Percentiles rank a stretch among this genome's conserved stretches.
phyloP scores from a whole-genome alignment of 2,888 invertebrate genomes.

The Podabrus alpinus region DNA sequence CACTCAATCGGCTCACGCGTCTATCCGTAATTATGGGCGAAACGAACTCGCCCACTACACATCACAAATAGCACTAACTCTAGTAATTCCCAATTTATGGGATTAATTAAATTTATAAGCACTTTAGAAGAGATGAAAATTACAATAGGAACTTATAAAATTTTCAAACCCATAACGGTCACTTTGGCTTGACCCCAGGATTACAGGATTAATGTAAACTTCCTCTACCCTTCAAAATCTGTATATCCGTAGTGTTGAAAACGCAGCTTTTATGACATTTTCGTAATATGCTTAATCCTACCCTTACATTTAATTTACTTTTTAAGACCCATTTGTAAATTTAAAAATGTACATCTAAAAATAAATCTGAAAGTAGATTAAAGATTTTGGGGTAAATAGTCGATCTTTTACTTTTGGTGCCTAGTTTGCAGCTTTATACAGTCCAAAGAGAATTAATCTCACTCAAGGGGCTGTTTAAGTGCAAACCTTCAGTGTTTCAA shows the following conservation, averaged over 20 bases:
- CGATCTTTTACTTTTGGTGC: background rate
- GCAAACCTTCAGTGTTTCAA: constrained; percentile 14
- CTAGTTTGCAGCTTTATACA: constrained; percentile 8
- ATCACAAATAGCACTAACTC: no score
- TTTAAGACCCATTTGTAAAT: background rate
- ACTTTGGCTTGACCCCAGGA: background rate
- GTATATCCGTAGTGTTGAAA: background rate
- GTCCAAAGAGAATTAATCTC: constrained; percentile 17
- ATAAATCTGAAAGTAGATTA: background rate
- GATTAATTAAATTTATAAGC: no score
- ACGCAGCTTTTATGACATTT: background rate
- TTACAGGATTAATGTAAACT: background rate
- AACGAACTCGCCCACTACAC: no score
- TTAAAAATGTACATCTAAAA: background rate
- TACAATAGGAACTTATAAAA: no score
- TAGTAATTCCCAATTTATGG: no score
- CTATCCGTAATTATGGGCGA: no score
- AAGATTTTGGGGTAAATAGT: background rate
- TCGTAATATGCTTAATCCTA: background rate
- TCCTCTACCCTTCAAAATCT: background rate
- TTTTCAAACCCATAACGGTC: background rate
- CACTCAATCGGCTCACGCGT: no score
- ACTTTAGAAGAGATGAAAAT: no score
- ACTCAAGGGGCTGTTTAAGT: constrained; percentile 16
- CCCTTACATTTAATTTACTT: background rate